Evolutionary conservation across 2,888 invertebrate genomes (phyloP), one percentile per base, ranked within the genome.

Genomic region (Idaea biselata): DNA sequence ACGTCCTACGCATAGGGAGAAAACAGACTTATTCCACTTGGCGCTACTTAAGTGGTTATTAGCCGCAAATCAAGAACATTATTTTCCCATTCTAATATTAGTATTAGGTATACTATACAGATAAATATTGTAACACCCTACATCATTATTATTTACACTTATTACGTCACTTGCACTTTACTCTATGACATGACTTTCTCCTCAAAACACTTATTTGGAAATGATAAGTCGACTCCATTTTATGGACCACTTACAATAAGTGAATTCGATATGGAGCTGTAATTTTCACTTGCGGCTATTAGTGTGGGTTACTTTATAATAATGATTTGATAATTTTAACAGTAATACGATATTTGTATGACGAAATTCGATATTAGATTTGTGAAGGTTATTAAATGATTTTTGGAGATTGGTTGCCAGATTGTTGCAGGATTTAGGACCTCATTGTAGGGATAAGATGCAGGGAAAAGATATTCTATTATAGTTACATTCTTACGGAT

Each of bases 201-300:
- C 74, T 69, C 63, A 67, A 17, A 18, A 70, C 75, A 73, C 79
- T 69, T 80, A 81, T 85, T 82, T 78, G 83, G 82, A 81, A 78
- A 80, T 79, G 74, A 80, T 81, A 74, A 72, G 72, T 25, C 60
- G 60, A 33, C 63, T 58, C 32, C 53, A 56, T 53, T 61, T 59
- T 63, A 73, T 71, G 70, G 64, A 59, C 57, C 70, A 65, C 70
- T 73, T 67, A 58, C 33, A 58, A 60, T 63, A 56, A 56, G 17
- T 56, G 11, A 56, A 56, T 56, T 59, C 31, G 60, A 62, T 62
- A 63, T 32, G 60, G 55, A 59, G 25, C 63, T 66, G 62, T 63
- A 66, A 63, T 66, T 69, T 72, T 68, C 59, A 73, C 68, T 65
- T 70, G 66, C 64, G 63, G 58, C 58, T 67, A 70, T 71, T 67